phyloP scores from a whole-genome alignment of 2,113 vertebrate genomes.

The Ivindomyrus marchei region DNA sequence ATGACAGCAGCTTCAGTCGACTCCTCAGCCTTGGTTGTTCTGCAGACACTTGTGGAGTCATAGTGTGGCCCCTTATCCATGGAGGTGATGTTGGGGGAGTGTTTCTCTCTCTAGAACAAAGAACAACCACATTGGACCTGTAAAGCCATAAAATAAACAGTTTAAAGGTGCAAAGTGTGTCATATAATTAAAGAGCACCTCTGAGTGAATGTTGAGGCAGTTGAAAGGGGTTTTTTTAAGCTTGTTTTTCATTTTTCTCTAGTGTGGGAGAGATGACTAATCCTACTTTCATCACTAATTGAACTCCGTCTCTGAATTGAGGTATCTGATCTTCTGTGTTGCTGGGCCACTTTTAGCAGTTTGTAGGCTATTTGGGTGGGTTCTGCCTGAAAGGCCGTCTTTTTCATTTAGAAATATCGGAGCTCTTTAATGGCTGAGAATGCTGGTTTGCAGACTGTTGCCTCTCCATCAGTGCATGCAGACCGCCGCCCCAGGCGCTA shows the following conservation, averaged over 20 bases:
- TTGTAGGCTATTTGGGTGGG: not conserved
- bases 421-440: not conserved
- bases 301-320: not conserved
- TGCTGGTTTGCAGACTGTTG: not conserved
- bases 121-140: not conserved
- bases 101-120: not conserved
- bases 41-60: not conserved
- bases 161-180: conserved; percentile 17
- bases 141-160: not conserved
- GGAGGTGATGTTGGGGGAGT: not conserved
- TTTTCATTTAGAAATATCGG: not conserved
- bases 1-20: not conserved
- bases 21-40: not conserved
- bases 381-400: not conserved
- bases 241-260: not conserved
- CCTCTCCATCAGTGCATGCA: not conserved
- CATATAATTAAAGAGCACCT: conserved; percentile 12
- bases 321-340: not conserved
- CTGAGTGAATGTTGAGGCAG: not conserved
- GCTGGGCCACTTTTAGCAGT: not conserved
- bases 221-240: not conserved
- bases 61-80: not conserved
- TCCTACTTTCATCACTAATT: not conserved
- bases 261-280: conserved; percentile 18
- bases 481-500: not conserved